These are phyloP conservation scores for Cygnus atratus DNA, from an alignment of 2,113 vertebrate genomes.

Conservation along the genomic window DNA sequence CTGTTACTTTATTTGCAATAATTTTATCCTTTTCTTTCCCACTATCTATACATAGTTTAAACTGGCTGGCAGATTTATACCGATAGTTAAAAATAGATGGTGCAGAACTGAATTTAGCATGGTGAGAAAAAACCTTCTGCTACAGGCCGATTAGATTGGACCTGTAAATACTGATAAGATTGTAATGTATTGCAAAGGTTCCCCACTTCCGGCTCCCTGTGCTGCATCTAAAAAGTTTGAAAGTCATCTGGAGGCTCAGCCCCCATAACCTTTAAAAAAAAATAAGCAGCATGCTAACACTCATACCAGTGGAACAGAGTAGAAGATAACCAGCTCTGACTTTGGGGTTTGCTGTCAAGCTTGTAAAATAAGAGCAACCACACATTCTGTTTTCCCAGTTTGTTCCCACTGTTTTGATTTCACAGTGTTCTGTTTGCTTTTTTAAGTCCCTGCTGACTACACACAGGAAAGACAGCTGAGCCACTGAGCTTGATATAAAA, in stretches of 20 bases:
- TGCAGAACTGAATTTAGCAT: not conserved
- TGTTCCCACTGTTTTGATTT: not conserved
- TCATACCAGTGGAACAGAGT: not conserved
- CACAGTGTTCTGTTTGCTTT: not conserved
- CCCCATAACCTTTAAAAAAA: not conserved
- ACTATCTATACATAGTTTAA: not conserved
- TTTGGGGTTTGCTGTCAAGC: not conserved
- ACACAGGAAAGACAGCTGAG: not conserved
- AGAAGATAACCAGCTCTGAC: not conserved
- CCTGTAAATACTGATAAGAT: not conserved
- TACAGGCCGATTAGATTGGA: not conserved
- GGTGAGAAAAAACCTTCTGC: not conserved
- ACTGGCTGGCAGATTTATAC: not conserved
- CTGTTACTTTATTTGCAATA: constrained; percentile 9
- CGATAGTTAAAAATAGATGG: not conserved
- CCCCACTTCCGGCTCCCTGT: too few species aligned
- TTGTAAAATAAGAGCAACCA: not conserved
- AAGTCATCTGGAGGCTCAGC: not conserved
- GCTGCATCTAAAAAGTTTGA: not conserved
- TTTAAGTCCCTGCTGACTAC: not conserved
- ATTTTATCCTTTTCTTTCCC: not conserved
- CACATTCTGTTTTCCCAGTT: not conserved
- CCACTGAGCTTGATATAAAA: not conserved
- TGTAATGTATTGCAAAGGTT: not conserved
- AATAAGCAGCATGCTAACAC: not conserved